Evolutionary conservation across 2,888 invertebrate genomes (phyloP).

Genomic region (Idaea biselata): DNA sequence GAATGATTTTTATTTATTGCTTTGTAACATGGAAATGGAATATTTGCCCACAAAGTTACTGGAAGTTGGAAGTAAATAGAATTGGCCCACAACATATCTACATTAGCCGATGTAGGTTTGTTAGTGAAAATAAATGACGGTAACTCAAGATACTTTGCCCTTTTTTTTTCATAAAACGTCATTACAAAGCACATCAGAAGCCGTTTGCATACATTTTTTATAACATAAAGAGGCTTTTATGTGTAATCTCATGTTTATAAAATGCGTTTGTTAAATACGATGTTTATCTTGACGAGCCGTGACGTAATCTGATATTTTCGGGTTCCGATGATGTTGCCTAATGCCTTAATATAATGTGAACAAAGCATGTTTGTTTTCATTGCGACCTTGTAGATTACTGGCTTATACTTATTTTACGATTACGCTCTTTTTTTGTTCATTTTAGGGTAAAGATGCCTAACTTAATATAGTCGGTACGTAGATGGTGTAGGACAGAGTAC

Average conservation of each 20-base stretch:
- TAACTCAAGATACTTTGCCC: conserved; percentile 17
- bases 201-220: conserved; percentile 38
- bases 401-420: conserved; percentile 1
- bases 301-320: conserved; percentile 21
- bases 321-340: conserved; percentile 10
- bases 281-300: conserved; percentile 27
- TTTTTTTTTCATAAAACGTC: conserved; percentile 27
- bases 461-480: conserved; percentile 49
- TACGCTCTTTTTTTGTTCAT: not conserved
- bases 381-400: not conserved
- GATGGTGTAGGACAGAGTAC: conserved; percentile 31
- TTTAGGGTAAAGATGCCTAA: conserved; percentile 50
- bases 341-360: not conserved
- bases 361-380: conserved; percentile 1
- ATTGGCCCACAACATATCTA: not conserved
- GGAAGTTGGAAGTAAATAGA: not conserved
- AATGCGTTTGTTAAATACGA: conserved; percentile 25
- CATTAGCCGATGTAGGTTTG: conserved; percentile 10
- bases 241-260: conserved; percentile 37
- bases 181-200: conserved; percentile 29
- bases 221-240: conserved; percentile 33
- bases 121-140: conserved; percentile 28
- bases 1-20: not conserved
- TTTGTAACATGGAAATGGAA: not conserved
- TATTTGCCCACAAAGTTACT: not conserved